phyloP scores from a whole-genome alignment of 2,888 invertebrate genomes.

The Dryobotodes eremita region DNA sequence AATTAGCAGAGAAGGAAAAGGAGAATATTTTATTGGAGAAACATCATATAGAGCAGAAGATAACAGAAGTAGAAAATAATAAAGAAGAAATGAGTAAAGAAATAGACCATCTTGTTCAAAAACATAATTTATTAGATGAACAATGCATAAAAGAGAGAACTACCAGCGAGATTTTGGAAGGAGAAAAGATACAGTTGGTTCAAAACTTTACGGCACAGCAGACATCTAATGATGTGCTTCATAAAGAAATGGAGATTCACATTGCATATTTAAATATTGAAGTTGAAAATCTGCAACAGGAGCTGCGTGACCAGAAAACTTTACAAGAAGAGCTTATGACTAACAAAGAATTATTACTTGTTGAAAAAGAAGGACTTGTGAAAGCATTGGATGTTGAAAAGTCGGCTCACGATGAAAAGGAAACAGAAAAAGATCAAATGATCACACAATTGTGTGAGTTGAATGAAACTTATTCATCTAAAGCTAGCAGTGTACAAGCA shows the following conservation, averaged over 20 bases:
- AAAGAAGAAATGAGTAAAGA: conserved; percentile 51
- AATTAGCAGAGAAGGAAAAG: conserved; percentile 73
- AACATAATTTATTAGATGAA: conserved; percentile 47
- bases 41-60: conserved; percentile 59
- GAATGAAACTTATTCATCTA: conserved; percentile 59
- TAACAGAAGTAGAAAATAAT: conserved; percentile 49
- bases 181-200: conserved; percentile 54
- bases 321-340: conserved; percentile 58
- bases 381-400: conserved; percentile 68
- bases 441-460: conserved; percentile 64
- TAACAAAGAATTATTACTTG: conserved; percentile 63
- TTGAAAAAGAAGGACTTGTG: conserved; percentile 67
- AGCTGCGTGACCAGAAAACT: conserved; percentile 43
- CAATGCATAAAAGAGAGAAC: conserved; percentile 39
- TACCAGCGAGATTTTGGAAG: conserved; percentile 46
- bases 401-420: conserved; percentile 66
- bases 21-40: conserved; percentile 64
- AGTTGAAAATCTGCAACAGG: conserved; percentile 54
- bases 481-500: conserved; percentile 61
- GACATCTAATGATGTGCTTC: conserved; percentile 31
- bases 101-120: conserved; percentile 48
- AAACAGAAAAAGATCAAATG: conserved; percentile 68
- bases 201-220: conserved; percentile 56
- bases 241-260: conserved; percentile 53
- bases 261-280: conserved; percentile 44